Percentiles rank a stretch among this genome's conserved stretches.
phyloP scores from a whole-genome alignment of 2,888 invertebrate species.

The Elgonia sp. region DNA sequence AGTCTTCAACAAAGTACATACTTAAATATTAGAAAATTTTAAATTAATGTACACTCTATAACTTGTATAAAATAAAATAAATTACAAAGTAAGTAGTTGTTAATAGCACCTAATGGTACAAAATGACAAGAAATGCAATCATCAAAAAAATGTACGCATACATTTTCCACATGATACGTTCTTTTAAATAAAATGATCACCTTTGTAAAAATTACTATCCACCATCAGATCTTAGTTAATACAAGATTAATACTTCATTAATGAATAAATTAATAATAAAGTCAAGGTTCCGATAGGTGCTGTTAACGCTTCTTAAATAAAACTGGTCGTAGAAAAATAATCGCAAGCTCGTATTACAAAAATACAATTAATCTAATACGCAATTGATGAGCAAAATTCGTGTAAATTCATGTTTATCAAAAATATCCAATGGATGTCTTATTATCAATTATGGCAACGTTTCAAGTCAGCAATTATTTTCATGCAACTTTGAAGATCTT shows the following conservation, averaged over 20 bases:
- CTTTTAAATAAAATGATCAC: not conserved
- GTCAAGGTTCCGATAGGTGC: not conserved
- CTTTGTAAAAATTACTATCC: not conserved
- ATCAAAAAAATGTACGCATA: not conserved
- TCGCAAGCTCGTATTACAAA: not conserved
- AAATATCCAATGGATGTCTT: not conserved
- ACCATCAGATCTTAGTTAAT: not conserved
- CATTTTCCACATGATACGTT: not conserved
- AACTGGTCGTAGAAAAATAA: constrained; percentile 14
- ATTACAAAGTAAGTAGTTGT: not conserved
- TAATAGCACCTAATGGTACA: not conserved
- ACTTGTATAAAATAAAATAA: not conserved
- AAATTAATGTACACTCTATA: not conserved
- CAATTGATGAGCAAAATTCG: constrained; percentile 19
- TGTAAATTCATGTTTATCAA: not conserved
- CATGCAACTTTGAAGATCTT: constrained; percentile 83
- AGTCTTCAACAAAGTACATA: no score
- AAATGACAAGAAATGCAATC: not conserved
- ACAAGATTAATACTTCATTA: not conserved
- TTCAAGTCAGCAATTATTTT: constrained; percentile 77
- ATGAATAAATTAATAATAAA: not conserved
- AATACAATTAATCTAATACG: not conserved
- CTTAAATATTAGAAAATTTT: no score
- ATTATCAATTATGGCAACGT: constrained; percentile 65
- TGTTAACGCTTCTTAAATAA: constrained; percentile 5